Percentiles rank a stretch among this genome's conserved stretches.
Evolutionary conservation across 1,140 invertebrate genomes (phyloP).

Genomic region (Palaemon carinicauda): DNA sequence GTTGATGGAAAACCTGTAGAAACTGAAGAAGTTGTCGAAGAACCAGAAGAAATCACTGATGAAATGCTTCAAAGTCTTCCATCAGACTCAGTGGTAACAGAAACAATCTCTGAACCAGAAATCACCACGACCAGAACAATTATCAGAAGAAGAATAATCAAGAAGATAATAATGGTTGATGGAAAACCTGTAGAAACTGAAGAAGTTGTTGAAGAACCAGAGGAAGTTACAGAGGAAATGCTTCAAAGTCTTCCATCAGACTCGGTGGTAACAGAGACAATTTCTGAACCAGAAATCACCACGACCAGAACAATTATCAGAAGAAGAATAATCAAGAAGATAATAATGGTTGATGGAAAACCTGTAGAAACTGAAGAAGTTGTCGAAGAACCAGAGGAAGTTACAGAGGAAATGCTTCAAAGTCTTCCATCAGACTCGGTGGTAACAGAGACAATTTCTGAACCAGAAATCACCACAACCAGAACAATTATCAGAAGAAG

Average conservation of each 20-base stretch:
- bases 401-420: neutral
- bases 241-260: too few species aligned
- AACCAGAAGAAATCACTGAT: conserved; percentile 9
- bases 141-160: conserved; percentile 73
- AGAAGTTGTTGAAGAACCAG: too few species aligned
- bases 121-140: conserved; percentile 70
- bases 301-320: neutral
- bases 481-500: neutral
- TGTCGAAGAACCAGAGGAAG: conserved; percentile 19
- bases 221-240: too few species aligned
- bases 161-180: conserved; percentile 18
- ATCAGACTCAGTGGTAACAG: neutral
- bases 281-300: neutral
- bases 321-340: conserved; percentile 18
- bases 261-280: too few species aligned
- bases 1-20: conserved; percentile 12
- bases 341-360: conserved; percentile 23
- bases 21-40: conserved; percentile 11
- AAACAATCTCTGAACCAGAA: conserved; percentile 20
- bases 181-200: conserved; percentile 27
- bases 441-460: neutral
- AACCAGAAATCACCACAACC: neutral
- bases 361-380: conserved; percentile 30
- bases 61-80: neutral
- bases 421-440: neutral